phyloP scores from a whole-genome alignment of 2,888 invertebrate species.

The Zele albiditarsus region DNA sequence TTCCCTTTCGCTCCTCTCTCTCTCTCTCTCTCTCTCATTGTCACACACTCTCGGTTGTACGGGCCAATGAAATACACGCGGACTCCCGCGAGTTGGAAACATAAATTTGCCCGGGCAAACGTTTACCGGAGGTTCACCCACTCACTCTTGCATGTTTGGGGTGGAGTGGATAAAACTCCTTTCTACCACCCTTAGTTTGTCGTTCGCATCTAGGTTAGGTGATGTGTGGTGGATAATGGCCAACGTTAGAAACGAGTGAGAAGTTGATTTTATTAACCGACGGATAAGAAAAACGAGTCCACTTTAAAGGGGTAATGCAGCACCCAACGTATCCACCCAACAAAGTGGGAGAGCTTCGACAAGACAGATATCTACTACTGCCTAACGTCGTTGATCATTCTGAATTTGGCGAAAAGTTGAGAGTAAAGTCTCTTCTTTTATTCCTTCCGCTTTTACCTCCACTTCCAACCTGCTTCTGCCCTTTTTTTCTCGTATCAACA shows the following conservation, averaged over 20 bases:
- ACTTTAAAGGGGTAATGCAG: conserved; percentile 41
- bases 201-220: conserved; percentile 2
- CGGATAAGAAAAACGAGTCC: conserved; percentile 62
- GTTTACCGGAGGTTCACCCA: conserved; percentile 50
- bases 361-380: conserved; percentile 17
- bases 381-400: conserved; percentile 27
- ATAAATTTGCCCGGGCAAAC: conserved; percentile 56
- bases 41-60: conserved; percentile 22
- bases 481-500: conserved; percentile 5
- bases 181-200: conserved; percentile 32
- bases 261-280: conserved; percentile 67
- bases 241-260: conserved; percentile 16
- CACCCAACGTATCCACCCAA: not conserved
- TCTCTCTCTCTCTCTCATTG: not conserved
- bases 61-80: conserved; percentile 54
- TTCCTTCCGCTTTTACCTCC: conserved; percentile 11
- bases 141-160: not conserved
- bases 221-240: not conserved
- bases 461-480: conserved; percentile 12
- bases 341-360: not conserved
- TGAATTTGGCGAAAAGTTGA: conserved; percentile 41
- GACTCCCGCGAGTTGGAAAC: conserved; percentile 51
- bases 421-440: conserved; percentile 34
- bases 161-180: conserved; percentile 27
- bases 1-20: conserved; percentile 18